Base-by-base conservation (phyloP, 2,797 vertebrate genomes). In the Chiropotes sagulatus region DNA sequence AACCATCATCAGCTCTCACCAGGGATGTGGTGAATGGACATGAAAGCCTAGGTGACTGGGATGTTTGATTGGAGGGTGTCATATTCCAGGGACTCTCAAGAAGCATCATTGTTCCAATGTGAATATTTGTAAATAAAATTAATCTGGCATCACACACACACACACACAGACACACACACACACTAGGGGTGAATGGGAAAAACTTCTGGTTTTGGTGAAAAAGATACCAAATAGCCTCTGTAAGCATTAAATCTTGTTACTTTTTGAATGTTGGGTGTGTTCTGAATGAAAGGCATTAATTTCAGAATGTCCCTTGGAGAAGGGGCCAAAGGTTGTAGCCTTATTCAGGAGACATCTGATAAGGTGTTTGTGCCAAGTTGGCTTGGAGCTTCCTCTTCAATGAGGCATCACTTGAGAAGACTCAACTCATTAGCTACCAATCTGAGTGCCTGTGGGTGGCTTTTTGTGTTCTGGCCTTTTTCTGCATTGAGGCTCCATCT, bases 111-210 rank as follows among this genome's bases (percentile, higher is more conserved):
- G 13, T 54, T 81, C 75, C 20, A 96, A 48, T 46, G 4, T 41
- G 61, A 88, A 7, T 93, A 50, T 88, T 95, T 44, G 11, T 33
- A 93, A 84, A 54, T 70, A 91, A 91, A 89, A 76, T 78, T 79
- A 48, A 83, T 70, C 44, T 90, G 92, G 70, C 54, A 76, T 50
- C 76, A 54, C 6, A 75, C 1, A 76, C 20, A 75, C 39, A 75
- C 36, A 86, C 76, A 82, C 14, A 61, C 36, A 86, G 67, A 82
- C 14, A 61, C 20, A 70, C 33, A 81, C 30, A 78, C 52, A 80
- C 8, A 72, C 85, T 39, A 30, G 24, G 0, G 7, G 64, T 50
- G n/a, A 90, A 80, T 72, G 58, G 24, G 12, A 54, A 85, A 44
- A 10, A 44, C 48, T 83, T 88, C 30, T 41, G 67, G 70, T 78